These are phyloP conservation scores for Andricus quercusramuli DNA, from an alignment of 2,888 invertebrate genomes.

Conservation along the genomic window DNA sequence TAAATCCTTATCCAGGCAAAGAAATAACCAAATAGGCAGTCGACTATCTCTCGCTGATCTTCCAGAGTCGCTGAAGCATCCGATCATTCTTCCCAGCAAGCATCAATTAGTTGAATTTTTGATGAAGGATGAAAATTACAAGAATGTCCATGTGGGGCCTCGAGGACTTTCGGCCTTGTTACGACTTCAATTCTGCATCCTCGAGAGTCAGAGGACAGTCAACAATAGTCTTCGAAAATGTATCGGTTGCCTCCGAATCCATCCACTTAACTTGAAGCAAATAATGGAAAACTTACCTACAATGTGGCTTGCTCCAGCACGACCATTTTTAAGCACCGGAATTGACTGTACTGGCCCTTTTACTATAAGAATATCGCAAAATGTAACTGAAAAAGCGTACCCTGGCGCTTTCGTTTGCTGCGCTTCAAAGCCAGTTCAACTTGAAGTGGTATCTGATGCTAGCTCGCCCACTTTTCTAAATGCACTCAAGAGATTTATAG, in stretches of 20 bases:
- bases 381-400: slow-evolving; percentile 30
- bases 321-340: slow-evolving; percentile 53
- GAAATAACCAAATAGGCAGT: no score
- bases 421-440: slow-evolving; percentile 34
- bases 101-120: no score
- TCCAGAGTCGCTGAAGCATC: no score
- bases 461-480: background rate
- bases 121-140: no score
- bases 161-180: no score
- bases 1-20: no score
- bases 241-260: slow-evolving; percentile 43
- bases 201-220: no score
- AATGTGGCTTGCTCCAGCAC: slow-evolving; percentile 49
- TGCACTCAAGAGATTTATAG: background rate
- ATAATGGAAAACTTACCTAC: slow-evolving; percentile 51
- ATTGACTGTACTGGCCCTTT: slow-evolving; percentile 44
- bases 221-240: no score
- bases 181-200: no score
- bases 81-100: no score
- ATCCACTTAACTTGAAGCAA: slow-evolving; percentile 23
- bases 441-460: slow-evolving; percentile 37
- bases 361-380: background rate
- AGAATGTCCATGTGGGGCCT: no score
- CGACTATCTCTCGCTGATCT: no score
- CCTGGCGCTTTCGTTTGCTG: slow-evolving; percentile 35